Percentiles rank a stretch among this genome's conserved stretches.
phyloP scores from a whole-genome alignment of 2,113 vertebrate species.

The Lontra canadensis region DNA sequence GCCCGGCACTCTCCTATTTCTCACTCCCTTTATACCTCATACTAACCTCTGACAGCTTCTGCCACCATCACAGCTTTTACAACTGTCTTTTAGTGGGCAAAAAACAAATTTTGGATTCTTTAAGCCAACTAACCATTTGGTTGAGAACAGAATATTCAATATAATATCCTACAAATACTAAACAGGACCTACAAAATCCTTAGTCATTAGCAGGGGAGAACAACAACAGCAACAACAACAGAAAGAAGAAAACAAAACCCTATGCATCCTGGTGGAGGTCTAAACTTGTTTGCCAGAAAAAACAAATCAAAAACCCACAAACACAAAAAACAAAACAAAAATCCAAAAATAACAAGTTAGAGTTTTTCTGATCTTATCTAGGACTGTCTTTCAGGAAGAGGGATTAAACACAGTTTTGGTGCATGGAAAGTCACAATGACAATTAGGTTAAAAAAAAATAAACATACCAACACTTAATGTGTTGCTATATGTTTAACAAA shows the following conservation, averaged over 20 bases:
- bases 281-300: background rate
- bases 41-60: background rate
- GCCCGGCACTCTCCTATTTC: background rate
- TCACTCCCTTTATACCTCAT: background rate
- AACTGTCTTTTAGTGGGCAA: background rate
- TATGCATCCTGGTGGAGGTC: background rate
- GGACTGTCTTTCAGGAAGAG: background rate
- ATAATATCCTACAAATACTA: background rate
- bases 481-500: background rate
- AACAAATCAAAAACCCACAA: background rate
- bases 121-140: background rate
- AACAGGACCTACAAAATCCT: background rate
- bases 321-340: background rate
- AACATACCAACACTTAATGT: background rate
- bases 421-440: background rate
- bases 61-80: background rate
- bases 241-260: background rate
- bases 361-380: background rate
- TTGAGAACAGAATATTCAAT: background rate
- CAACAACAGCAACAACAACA: background rate
- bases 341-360: background rate
- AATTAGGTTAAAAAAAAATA: background rate
- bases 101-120: background rate
- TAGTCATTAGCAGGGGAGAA: background rate
- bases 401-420: background rate